Base-by-base conservation (phyloP, 37 sponge, comb jelly and placozoan genomes). In the Corticium candelabrum region DNA sequence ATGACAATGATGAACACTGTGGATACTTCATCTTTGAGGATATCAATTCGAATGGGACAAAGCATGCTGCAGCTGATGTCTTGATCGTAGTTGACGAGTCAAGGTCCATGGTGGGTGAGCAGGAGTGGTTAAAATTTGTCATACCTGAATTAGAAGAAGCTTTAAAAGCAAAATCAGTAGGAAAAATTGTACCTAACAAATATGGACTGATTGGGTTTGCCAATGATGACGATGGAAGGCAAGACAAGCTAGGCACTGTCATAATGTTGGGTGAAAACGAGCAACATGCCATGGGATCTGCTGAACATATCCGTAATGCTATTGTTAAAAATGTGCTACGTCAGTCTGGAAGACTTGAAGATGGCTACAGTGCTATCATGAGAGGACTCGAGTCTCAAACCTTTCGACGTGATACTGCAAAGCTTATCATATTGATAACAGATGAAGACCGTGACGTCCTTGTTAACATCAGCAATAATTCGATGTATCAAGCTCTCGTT, bases 31-130 rank as follows among this genome's bases (percentile, higher is more conserved):
- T n/a, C n/a, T n/a, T n/a, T n/a, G n/a, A n/a, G n/a, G n/a, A n/a
- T n/a, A n/a, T n/a, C n/a, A n/a, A n/a, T n/a, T n/a, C n/a, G n/a
- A n/a, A n/a, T n/a, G n/a, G n/a, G n/a, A n/a, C n/a, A n/a, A n/a
- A n/a, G n/a, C n/a, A n/a, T n/a, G n/a, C n/a, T n/a, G n/a, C n/a
- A n/a, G 89, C 88, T 37, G 94, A 93, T 69, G 33, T 93, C 11
- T 33, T 90, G 0, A 80, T 93, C 77, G 84, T 93, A 0, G 90
- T 93, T 21, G 94, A 93, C 85, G 94, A 93, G 74, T 87, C 90
- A 37, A 88, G 88, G 11, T 90, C 94, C 34, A 93, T 89, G 88
- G 72, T 40, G 2, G 68, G 15, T 35, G 88, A 87, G 43, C 90
- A 87, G 40, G 37, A 34, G 27, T 93, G 88, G 88, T 78, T 93